A percentile compares a stretch with the other conserved stretches of the same genome.
phyloP scores from a whole-genome alignment of 2,113 vertebrate species.

The Calidris pugnax region DNA sequence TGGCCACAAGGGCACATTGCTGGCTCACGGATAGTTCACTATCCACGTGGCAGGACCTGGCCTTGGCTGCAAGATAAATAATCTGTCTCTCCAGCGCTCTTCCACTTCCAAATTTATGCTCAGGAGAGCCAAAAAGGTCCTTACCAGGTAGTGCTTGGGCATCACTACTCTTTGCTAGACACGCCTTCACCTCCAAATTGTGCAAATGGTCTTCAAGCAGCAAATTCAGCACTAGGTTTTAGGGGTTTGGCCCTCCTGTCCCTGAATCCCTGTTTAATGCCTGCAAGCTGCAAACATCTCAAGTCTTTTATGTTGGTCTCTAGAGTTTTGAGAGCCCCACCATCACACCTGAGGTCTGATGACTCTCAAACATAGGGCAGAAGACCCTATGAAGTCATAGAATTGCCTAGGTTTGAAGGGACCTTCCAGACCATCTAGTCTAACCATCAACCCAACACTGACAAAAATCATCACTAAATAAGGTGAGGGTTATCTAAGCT shows the following conservation, averaged over 20 bases:
- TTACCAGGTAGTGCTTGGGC: neutral
- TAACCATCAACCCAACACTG: no score
- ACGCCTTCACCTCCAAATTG: neutral
- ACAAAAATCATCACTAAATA: no score
- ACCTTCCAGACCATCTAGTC: no score
- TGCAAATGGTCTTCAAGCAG: neutral
- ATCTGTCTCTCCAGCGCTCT: neutral
- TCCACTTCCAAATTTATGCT: neutral
- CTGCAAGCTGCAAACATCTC: neutral
- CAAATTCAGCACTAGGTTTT: neutral
- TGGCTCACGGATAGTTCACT: no score
- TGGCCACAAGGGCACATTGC: no score
- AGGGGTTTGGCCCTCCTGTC: neutral
- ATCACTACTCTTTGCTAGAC: neutral
- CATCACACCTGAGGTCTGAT: rapidly evolving
- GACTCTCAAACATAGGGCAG: neutral
- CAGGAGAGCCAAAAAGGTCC: neutral
- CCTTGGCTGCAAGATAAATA: neutral
- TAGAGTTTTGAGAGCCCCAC: neutral
- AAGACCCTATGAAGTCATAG: neutral
- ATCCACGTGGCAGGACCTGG: rapidly evolving
- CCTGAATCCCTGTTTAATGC: neutral
- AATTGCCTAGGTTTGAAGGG: no score
- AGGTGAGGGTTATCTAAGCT: neutral
- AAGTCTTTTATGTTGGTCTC: neutral